Conservation (phyloP, 2,888 invertebrate genomes). For the Pseudolycoriella hygida region DNA sequence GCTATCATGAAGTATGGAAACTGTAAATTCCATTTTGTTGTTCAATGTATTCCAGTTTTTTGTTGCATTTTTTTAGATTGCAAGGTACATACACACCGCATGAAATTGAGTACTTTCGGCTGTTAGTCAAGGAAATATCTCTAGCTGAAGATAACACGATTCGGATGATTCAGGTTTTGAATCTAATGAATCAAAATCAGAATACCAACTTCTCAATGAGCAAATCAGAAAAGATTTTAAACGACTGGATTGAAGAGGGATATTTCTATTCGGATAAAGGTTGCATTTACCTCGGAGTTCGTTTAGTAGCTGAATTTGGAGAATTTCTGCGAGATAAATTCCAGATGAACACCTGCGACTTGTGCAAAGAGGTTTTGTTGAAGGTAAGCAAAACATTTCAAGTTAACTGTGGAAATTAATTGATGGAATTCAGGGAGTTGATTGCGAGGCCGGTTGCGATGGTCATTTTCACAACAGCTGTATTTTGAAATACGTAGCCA, state of each 20-base stretch:
- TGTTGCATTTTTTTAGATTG: not conserved
- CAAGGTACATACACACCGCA: not conserved
- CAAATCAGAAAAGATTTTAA: not conserved
- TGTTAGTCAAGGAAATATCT: not conserved
- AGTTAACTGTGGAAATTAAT: not conserved
- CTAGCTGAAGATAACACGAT: not conserved
- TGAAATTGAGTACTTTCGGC: not conserved
- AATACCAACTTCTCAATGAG: not conserved
- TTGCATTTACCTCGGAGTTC: not conserved
- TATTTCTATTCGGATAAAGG: not conserved
- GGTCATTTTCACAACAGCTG: too few relatives aligned
- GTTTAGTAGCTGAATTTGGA: not conserved
- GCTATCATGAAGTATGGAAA: not conserved
- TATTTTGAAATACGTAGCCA: too few relatives aligned
- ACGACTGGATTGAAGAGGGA: not conserved
- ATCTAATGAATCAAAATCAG: not conserved
- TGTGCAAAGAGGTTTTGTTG: not conserved
- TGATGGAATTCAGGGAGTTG: too few relatives aligned
- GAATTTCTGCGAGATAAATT: not conserved
- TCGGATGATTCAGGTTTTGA: not conserved
- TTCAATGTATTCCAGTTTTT: not conserved
- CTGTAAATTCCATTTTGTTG: not conserved
- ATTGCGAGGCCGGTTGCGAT: too few relatives aligned
- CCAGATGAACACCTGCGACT: not conserved
- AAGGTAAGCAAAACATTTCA: not conserved